Evolutionary conservation across 2,888 invertebrate species (phyloP), one percentile per base, ranked within the genome.

Genomic region (Hyposoter dolosus): DNA sequence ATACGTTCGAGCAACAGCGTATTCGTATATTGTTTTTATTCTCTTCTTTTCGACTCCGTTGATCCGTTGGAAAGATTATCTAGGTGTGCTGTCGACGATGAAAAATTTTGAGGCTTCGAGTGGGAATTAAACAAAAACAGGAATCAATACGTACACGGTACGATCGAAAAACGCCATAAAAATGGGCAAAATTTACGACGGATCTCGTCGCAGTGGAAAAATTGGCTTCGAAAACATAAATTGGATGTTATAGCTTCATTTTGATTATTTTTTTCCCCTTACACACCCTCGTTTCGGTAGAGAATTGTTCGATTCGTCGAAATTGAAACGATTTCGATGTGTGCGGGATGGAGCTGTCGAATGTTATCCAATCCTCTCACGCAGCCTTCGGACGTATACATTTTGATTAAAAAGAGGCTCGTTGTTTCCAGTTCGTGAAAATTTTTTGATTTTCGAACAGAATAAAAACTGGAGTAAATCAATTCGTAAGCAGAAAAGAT

Each of bases 161-260:
- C 60, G 78, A 69, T 45, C 45, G 19, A 60, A 78, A 72, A 68
- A 43, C n/a, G 53, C 28, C 19, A 53, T 77, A 66, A 68, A 72
- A 77, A 47, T 32, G 32, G 50, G n/a, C 19, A 32, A 78, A 78
- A 78, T 78, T 78, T 78, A 69, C 69, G 78, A 78, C 32, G 53
- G 56, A 56, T 43, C 56, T 60, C 19, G n/a, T n/a, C 45, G 78
- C 9, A 40, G 35, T 40, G 66, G 17, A 40, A 40, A 43, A 53
- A 68, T 53, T 12, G 43, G n/a, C 40, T 19, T n/a, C 32, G 60
- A 69, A 60, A 60, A 28, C 69, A 60, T 79, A 56, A 60, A 79
- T 60, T 60, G 45, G 3, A 79, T 19, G 69, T 79, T 69, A 56
- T 45, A 28, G 60, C 69, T 69, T 28, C 32, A 56, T 45, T 79